A percentile compares a stretch with the other conserved stretches of the same genome.
Conservation (phyloP, 2,888 invertebrate genomes). For the Auanema sp. region DNA sequence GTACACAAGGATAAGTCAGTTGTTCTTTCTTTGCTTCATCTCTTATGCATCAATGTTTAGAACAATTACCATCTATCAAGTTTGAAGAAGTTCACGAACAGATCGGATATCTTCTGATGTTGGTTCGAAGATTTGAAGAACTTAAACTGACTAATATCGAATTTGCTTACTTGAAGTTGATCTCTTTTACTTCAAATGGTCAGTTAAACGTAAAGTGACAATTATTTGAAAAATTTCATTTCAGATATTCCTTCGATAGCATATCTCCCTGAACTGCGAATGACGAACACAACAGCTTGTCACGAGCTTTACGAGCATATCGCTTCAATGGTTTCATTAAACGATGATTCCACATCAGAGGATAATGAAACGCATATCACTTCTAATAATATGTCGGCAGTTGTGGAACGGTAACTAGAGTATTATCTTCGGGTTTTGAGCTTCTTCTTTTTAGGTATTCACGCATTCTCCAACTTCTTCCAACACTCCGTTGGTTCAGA, state of each 20-base stretch:
- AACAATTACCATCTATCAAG: constrained; percentile 64
- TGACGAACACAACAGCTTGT: constrained; percentile 73
- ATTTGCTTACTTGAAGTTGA: constrained; percentile 61
- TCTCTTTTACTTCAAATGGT: constrained; percentile 61
- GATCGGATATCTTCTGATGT: constrained; percentile 30
- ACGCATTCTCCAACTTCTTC: constrained; percentile 67
- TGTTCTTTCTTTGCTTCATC: not conserved
- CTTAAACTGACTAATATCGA: constrained; percentile 50
- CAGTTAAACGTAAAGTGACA: constrained; percentile 4
- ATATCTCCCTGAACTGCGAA: constrained; percentile 70
- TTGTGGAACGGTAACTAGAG: constrained; percentile 32
- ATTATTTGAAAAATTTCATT: not conserved
- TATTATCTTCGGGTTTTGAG: not conserved
- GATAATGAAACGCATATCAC: constrained; percentile 48
- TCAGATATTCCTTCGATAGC: constrained; percentile 69
- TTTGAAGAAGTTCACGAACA: constrained; percentile 37
- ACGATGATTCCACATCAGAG: constrained; percentile 48
- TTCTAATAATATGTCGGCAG: constrained; percentile 26
- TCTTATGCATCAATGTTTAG: constrained; percentile 45
- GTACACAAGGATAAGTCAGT: constrained; percentile 8
- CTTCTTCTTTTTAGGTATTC: constrained; percentile 36
- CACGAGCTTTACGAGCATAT: constrained; percentile 69
- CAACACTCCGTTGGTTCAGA: constrained; percentile 68
- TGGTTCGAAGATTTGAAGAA: constrained; percentile 32
- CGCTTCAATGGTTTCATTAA: constrained; percentile 33